These are phyloP conservation scores for Drosophila peninsularis DNA, from an alignment of 2,888 invertebrate genomes.

Conservation along the genomic window DNA sequence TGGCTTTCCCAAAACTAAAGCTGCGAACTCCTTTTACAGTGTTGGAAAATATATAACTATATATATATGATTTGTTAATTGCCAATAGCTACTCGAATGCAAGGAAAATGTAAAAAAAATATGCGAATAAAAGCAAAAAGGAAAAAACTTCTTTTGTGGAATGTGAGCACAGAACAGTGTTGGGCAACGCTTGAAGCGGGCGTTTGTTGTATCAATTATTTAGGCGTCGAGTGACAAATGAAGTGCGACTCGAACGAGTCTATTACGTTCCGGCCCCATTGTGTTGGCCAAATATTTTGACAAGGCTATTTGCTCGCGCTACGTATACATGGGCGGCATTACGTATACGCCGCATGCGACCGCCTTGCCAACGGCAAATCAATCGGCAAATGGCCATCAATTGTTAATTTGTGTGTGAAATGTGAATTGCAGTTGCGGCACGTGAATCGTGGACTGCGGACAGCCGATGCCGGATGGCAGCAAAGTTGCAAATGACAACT, in stretches of 20 bases:
- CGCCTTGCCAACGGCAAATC: slow-evolving; percentile 27
- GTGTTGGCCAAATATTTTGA: slow-evolving; percentile 15
- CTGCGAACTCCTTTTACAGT: not conserved
- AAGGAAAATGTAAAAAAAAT: not conserved
- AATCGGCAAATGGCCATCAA: slow-evolving; percentile 42
- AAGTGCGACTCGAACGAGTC: not conserved
- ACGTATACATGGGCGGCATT: not conserved
- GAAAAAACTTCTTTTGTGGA: not conserved
- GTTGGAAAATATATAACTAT: not conserved
- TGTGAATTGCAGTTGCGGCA: slow-evolving; percentile 25
- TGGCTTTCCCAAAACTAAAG: not conserved
- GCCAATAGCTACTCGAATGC: too few relatives aligned
- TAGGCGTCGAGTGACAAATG: not conserved
- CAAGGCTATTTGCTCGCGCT: not conserved
- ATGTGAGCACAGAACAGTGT: not conserved
- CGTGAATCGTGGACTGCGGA: slow-evolving; percentile 1
- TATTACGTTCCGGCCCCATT: not conserved
- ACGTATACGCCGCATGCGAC: slow-evolving; percentile 20
- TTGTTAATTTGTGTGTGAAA: slow-evolving; percentile 30
- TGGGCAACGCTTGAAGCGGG: not conserved
- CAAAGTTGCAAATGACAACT: slow-evolving; percentile 19
- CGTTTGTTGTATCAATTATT: not conserved
- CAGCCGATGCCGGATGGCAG: too few relatives aligned
- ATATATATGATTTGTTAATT: too few relatives aligned
- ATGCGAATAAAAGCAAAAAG: not conserved